Base-by-base conservation (phyloP, 1,140 invertebrate genomes). In the Drosophila teissieri region DNA sequence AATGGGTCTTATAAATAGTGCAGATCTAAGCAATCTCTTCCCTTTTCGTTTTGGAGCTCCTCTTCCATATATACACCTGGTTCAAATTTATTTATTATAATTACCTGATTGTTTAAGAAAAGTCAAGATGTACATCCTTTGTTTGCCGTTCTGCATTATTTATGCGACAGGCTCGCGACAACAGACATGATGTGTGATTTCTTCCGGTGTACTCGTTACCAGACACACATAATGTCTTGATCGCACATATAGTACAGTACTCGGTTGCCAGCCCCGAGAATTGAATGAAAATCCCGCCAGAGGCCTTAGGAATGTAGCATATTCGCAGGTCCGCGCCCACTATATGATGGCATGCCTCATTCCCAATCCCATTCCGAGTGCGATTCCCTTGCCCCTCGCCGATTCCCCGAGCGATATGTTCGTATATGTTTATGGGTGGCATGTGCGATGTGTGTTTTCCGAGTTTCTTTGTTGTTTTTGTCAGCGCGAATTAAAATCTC, bases 301-400 rank as follows among this genome's bases (percentile, higher is more conserved):
- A 73, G 68, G 64, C 62, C 82, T 67, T 56, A 84, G 73, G 80
- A 89, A 90, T 89, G 64, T 89, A 72, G 84, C 85, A 88, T 84
- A 88, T 88, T 89, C 73, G 84, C 77, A 44, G 62, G 58, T 62
- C 64, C 37, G 61, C 48, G 37, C 67, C 58, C 62, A 75, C 63
- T 48, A 78, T 68, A 46, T 45, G 27, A 19, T 53, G 46, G 31
- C 19, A 61, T 6, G 31, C 39, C 52, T n/a, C 14, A 49, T 54
- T 48, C 45, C 14, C 37, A 39, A 4, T 39, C 22, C 45, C 22
- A 11, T 12, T 19, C 10, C 49, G 19, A 19, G 7, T 7, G 6
- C 27, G 7, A 49, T 46, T 48, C 45, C 14, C 37, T 3, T 12
- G 0, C 22, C 45, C 14, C 37, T 3, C 3, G 0, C 22, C 22